Percentiles rank a stretch among this genome's conserved stretches.
Evolutionary conservation across 2,113 vertebrate genomes (phyloP).

Genomic region (Zosterops pallidus): DNA sequence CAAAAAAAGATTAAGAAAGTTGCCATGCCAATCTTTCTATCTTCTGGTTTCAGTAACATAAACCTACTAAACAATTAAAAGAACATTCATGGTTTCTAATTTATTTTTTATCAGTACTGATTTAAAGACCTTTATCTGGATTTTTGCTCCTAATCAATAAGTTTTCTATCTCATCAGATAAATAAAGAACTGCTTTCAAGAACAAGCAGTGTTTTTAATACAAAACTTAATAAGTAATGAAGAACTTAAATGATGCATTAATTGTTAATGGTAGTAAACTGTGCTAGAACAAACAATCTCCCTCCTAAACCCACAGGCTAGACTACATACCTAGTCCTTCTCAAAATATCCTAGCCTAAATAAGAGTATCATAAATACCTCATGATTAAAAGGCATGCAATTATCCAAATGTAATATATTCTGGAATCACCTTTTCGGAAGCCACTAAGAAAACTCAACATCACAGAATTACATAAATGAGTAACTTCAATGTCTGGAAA

Average conservation of each 20-base stretch:
- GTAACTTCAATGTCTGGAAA: neutral
- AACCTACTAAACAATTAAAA: neutral
- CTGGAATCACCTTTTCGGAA: neutral
- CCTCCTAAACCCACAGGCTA: neutral
- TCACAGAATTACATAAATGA: neutral
- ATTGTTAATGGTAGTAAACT: neutral
- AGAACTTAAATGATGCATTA: neutral
- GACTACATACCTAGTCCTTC: neutral
- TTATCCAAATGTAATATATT: neutral
- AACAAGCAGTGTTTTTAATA: neutral
- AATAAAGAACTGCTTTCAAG: neutral
- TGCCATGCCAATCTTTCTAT: neutral
- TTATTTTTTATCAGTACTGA: neutral
- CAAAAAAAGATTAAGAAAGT: neutral
- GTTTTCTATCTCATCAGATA: neutral
- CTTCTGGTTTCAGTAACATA: neutral
- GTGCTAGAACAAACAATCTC: neutral
- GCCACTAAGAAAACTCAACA: neutral
- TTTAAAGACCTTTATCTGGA: neutral
- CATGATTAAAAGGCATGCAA: neutral
- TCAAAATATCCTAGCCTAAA: neutral
- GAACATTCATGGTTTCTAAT: neutral
- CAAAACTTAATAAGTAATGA: neutral
- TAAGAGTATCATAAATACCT: neutral
- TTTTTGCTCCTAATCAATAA: neutral